Conservation (phyloP, 92 coral and sea anemone species). For the Hydrozoanthus gracilis region DNA sequence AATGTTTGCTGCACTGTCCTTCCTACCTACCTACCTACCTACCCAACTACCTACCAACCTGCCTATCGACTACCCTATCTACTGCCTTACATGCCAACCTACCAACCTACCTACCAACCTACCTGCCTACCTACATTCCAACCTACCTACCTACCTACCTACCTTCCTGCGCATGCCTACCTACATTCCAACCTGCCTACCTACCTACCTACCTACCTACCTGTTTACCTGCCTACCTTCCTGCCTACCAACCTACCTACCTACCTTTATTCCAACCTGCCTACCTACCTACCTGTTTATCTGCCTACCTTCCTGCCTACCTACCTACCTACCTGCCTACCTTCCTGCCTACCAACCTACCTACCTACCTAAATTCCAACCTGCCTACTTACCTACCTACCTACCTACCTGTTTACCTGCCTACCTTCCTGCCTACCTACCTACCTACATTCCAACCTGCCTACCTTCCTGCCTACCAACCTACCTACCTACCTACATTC, state of each 20-base stretch:
- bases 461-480: no score
- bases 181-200: background rate
- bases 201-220: background rate
- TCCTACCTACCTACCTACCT: background rate
- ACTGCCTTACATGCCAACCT: background rate
- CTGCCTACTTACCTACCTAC: constrained; percentile 33
- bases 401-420: no score
- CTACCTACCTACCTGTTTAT: background rate
- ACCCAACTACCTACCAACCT: background rate
- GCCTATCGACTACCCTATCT: no score
- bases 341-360: background rate
- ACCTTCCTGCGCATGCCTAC: background rate
- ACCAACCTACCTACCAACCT: no score
- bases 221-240: background rate
- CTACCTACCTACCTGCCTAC: background rate
- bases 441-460: no score
- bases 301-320: background rate
- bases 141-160: background rate
- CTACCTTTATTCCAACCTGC: background rate
- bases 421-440: no score
- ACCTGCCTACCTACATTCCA: background rate
- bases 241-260: no score
- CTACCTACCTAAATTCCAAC: constrained; percentile 47
- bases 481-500: no score
- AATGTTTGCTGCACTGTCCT: no score